Percentiles rank a stretch among this genome's conserved stretches.
phyloP scores from a whole-genome alignment of 2,113 vertebrate species.

The Lycaon pictus region DNA sequence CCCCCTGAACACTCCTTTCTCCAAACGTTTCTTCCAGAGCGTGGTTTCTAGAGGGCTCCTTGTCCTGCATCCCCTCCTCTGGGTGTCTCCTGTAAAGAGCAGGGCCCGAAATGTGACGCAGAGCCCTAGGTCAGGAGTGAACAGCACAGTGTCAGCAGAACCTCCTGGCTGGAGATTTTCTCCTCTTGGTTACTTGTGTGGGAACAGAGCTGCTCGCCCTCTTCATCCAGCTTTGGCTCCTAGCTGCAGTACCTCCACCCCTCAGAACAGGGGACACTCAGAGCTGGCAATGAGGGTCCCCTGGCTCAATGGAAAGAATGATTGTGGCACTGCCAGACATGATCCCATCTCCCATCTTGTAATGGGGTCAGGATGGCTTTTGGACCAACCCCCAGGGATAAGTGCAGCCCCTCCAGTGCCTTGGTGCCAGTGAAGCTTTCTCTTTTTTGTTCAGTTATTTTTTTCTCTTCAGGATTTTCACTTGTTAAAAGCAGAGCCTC shows the following conservation, averaged over 20 bases:
- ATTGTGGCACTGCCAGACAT: too few relatives aligned
- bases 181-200: not conserved
- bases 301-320: not conserved
- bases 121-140: not conserved
- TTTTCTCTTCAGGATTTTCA: not conserved
- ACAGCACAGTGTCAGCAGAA: not conserved
- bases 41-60: not conserved
- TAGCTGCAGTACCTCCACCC: not conserved
- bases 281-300: not conserved
- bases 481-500: constrained; percentile 9
- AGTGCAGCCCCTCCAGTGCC: not conserved
- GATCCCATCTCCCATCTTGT: too few relatives aligned
- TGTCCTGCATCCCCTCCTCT: not conserved
- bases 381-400: not conserved
- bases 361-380: not conserved
- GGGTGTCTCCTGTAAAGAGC: not conserved
- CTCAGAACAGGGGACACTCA: not conserved
- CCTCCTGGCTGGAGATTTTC: not conserved
- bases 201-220: not conserved
- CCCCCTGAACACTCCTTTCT: not conserved
- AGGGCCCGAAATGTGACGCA: not conserved
- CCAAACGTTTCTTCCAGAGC: not conserved
- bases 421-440: not conserved
- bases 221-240: not conserved
- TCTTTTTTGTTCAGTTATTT: not conserved